phyloP scores from a whole-genome alignment of 1,140 invertebrate species.

The Leptinotarsa defecta region DNA sequence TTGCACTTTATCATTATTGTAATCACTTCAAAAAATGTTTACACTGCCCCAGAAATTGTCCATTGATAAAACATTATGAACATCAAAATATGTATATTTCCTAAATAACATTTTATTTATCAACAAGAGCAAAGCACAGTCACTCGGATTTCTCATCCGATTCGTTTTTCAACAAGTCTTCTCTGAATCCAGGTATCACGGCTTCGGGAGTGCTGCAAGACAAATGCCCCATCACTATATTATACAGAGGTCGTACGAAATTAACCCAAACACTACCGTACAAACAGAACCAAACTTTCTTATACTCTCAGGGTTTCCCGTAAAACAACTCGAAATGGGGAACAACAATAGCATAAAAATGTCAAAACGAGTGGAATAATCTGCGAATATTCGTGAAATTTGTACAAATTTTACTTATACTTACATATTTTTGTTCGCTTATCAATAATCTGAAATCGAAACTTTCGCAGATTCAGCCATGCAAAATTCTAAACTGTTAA shows the following conservation, averaged over 20 bases:
- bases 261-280: too few species aligned
- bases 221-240: background rate
- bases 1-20: too few species aligned
- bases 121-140: background rate
- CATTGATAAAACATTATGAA: too few species aligned
- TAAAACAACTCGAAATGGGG: too few species aligned
- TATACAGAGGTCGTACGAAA: background rate
- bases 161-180: slow-evolving; percentile 8
- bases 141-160: slow-evolving; percentile 11
- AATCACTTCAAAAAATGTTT: too few species aligned
- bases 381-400: background rate
- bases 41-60: too few species aligned
- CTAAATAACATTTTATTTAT: too few species aligned
- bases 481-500: background rate
- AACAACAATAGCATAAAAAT: too few species aligned
- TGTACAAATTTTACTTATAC: background rate
- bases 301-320: too few species aligned
- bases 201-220: slow-evolving; percentile 4
- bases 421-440: background rate
- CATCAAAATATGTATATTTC: too few species aligned
- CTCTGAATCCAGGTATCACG: slow-evolving; percentile 17
- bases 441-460: background rate
- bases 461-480: background rate
- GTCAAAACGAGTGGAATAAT: too few species aligned
- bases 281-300: too few species aligned